phyloP scores from a whole-genome alignment of 2,113 vertebrate species.

The Brachyhypopomus gauderio region DNA sequence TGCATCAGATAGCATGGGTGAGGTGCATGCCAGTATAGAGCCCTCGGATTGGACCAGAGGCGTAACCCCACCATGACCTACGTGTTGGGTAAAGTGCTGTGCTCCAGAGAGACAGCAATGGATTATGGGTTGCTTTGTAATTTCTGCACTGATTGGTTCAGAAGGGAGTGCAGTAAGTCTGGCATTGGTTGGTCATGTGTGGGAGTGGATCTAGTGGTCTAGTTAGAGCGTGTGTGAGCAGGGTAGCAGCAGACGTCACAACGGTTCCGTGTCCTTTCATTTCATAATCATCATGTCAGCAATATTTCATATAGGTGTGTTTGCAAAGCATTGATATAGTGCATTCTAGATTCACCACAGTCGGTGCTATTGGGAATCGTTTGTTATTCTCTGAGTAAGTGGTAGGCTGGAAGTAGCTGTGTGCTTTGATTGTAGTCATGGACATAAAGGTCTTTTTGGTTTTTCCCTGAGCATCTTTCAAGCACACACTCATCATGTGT shows the following conservation, averaged over 20 bases:
- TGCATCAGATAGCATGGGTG: constrained; percentile 68
- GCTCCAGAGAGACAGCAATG: constrained; percentile 6
- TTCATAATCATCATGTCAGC: background rate
- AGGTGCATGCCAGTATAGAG: constrained; percentile 62
- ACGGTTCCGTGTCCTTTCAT: background rate
- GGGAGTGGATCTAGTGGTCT: background rate
- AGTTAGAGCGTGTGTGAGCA: background rate
- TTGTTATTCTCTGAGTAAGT: background rate
- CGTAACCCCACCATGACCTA: constrained; percentile 42
- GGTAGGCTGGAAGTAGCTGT: background rate
- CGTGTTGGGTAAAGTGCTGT: constrained; percentile 34
- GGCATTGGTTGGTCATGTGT: background rate
- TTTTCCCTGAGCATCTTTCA: constrained; percentile 32
- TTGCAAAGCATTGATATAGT: background rate
- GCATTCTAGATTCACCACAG: background rate
- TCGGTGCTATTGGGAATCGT: background rate
- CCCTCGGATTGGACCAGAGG: constrained; percentile 24
- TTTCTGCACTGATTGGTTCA: constrained; percentile 22
- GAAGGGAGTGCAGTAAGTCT: background rate
- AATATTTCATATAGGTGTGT: background rate
- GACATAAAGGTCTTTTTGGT: constrained; percentile 20
- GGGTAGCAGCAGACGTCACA: background rate
- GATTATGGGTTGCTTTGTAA: constrained; percentile 30
- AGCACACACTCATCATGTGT: constrained; percentile 29
- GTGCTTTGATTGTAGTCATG: background rate